phyloP scores from a whole-genome alignment of 2,113 vertebrate genomes.

The Perca flavescens region DNA sequence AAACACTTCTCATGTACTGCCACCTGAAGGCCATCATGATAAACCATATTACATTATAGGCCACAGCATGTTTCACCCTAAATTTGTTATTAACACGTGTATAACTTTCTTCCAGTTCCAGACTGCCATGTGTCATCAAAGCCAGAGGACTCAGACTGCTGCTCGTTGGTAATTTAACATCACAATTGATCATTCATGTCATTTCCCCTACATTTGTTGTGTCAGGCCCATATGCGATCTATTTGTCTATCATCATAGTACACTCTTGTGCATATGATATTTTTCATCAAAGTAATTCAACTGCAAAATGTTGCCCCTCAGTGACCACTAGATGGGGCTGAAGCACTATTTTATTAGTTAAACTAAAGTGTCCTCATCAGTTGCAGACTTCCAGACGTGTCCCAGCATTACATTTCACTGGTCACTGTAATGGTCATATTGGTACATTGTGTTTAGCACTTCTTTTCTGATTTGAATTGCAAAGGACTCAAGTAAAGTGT shows the following conservation, averaged over 20 bases:
- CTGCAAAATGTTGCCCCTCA: neutral
- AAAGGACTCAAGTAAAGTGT: neutral
- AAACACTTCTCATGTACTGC: neutral
- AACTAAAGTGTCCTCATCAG: neutral
- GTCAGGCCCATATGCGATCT: neutral
- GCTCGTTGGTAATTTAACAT: conserved; percentile 64
- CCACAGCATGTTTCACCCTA: neutral
- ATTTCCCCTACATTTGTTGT: neutral
- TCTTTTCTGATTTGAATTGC: neutral
- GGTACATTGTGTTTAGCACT: neutral
- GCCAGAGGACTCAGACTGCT: conserved; percentile 69
- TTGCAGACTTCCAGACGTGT: neutral
- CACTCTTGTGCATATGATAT: neutral
- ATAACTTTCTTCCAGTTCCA: conserved; percentile 42
- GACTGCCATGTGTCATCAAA: conserved; percentile 56
- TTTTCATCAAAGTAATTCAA: neutral
- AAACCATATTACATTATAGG: neutral
- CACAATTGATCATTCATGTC: neutral
- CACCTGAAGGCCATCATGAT: conserved; percentile 9
- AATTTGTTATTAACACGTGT: neutral
- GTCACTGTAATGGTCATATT: neutral
- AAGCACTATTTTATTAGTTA: conserved; percentile 4
- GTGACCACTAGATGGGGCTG: conserved; percentile 58
- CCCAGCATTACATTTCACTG: neutral
- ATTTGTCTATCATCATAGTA: neutral